Conservation (phyloP, 1,140 invertebrate species). For the Penaeus vannamei region DNA sequence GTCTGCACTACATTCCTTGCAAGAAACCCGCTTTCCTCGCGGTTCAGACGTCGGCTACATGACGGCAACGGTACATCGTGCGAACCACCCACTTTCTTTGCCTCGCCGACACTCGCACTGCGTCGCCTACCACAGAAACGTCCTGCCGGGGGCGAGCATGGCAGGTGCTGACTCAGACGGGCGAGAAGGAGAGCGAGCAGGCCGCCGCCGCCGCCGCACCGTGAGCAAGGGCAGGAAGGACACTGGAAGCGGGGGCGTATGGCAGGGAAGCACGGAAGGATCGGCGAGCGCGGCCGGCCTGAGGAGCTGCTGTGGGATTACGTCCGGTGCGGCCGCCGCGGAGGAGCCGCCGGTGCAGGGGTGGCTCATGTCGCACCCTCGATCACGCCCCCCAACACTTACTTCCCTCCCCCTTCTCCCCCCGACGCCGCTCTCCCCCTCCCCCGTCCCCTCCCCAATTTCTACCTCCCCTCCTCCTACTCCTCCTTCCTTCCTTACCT, state of each 20-base stretch:
- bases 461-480: background rate
- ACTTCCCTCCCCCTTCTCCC: background rate
- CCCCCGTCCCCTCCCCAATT: background rate
- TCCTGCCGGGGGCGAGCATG: too few relatives aligned
- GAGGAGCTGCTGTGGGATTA: slow-evolving; percentile 41
- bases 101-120: too few relatives aligned
- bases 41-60: slow-evolving; percentile 17
- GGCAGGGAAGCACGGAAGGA: slow-evolving; percentile 7
- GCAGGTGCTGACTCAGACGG: too few relatives aligned
- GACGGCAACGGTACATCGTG: background rate
- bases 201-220: too few relatives aligned
- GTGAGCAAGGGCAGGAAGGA: too few relatives aligned
- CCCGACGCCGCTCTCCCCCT: background rate
- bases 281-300: slow-evolving; percentile 25
- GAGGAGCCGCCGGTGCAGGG: background rate
- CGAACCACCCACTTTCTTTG: too few relatives aligned
- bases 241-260: slow-evolving; percentile 1
- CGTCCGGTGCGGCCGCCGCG: slow-evolving; percentile 49
- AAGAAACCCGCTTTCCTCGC: background rate
- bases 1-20: background rate
- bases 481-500: background rate
- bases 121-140: too few relatives aligned
- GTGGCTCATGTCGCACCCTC: background rate
- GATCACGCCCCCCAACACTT: background rate
- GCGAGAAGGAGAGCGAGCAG: too few relatives aligned